phyloP scores from a whole-genome alignment of 1,140 invertebrate genomes.

The Drosophila hydei region DNA sequence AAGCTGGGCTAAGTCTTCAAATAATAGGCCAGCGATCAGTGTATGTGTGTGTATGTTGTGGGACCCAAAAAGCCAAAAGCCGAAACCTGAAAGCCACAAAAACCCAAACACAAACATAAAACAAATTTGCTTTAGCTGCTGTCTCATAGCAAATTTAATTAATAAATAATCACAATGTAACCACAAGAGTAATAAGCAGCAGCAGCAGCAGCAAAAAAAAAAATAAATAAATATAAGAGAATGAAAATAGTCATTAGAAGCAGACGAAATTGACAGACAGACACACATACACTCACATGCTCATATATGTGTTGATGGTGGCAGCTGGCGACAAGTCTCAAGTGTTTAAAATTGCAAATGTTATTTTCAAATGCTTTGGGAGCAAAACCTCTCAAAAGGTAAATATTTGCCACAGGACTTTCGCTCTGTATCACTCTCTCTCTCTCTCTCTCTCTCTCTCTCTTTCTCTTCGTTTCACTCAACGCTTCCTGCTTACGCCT shows the following conservation, averaged over 20 bases:
- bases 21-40: slow-evolving; percentile 49
- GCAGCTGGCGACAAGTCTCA: slow-evolving; percentile 65
- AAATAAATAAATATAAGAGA: slow-evolving; percentile 35
- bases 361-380: slow-evolving; percentile 72
- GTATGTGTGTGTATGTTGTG: slow-evolving; percentile 8
- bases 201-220: slow-evolving; percentile 19
- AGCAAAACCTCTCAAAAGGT: slow-evolving; percentile 53
- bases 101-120: slow-evolving; percentile 20
- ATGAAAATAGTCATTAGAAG: slow-evolving; percentile 74
- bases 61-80: slow-evolving; percentile 15
- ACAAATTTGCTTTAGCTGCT: slow-evolving; percentile 52
- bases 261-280: slow-evolving; percentile 46
- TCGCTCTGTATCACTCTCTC: neutral
- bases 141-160: slow-evolving; percentile 78
- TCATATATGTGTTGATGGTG: slow-evolving; percentile 30
- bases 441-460: neutral
- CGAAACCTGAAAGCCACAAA: slow-evolving; percentile 42
- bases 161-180: slow-evolving; percentile 79
- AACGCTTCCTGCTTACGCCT: neutral
- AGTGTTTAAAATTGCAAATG: slow-evolving; percentile 81
- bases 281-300: slow-evolving; percentile 18
- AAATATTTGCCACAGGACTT: slow-evolving; percentile 74
- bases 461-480: neutral
- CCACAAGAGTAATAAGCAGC: slow-evolving; percentile 73
- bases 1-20: slow-evolving; percentile 47